phyloP scores from a whole-genome alignment of 2,888 invertebrate species.

The Agrotis ipsilon region DNA sequence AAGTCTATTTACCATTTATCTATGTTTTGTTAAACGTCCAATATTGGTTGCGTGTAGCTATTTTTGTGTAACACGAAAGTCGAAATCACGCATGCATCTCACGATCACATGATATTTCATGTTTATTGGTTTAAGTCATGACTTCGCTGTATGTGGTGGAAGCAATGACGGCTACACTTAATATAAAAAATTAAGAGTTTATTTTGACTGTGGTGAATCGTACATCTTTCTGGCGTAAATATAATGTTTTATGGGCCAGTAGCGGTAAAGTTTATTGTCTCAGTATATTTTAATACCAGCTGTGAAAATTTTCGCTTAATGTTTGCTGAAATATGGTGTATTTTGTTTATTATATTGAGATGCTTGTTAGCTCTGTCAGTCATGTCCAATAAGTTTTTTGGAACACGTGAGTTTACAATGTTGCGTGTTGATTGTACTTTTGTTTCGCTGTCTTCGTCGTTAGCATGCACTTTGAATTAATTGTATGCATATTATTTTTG shows the following conservation, averaged over 20 bases:
- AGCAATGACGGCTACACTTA: slow-evolving; percentile 82
- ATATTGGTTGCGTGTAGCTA: slow-evolving; percentile 80
- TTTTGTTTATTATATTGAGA: slow-evolving; percentile 57
- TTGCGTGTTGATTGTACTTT: slow-evolving; percentile 38
- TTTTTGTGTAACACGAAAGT: slow-evolving; percentile 80
- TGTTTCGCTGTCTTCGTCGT: slow-evolving; percentile 27
- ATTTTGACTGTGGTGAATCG: slow-evolving; percentile 81
- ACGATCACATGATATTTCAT: slow-evolving; percentile 87
- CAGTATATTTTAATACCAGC: slow-evolving; percentile 57
- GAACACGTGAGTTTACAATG: slow-evolving; percentile 34
- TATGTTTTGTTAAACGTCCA: slow-evolving; percentile 74
- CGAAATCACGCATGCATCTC: slow-evolving; percentile 81
- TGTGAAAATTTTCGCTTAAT: slow-evolving; percentile 65
- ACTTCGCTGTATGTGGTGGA: slow-evolving; percentile 87
- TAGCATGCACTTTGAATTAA: slow-evolving; percentile 17
- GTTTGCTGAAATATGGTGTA: slow-evolving; percentile 47
- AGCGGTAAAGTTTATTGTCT: slow-evolving; percentile 72
- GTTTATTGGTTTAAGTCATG: slow-evolving; percentile 89
- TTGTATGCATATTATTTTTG: slow-evolving; percentile 13
- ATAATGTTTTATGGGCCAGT: slow-evolving; percentile 76
- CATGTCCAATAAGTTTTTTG: slow-evolving; percentile 43
- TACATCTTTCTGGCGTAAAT: slow-evolving; percentile 75
- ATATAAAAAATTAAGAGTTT: slow-evolving; percentile 84
- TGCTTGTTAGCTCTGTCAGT: slow-evolving; percentile 43
- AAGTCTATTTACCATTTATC: slow-evolving; percentile 69